Conservation (phyloP, 2,888 invertebrate genomes). For the Danaus chrysippus region DNA sequence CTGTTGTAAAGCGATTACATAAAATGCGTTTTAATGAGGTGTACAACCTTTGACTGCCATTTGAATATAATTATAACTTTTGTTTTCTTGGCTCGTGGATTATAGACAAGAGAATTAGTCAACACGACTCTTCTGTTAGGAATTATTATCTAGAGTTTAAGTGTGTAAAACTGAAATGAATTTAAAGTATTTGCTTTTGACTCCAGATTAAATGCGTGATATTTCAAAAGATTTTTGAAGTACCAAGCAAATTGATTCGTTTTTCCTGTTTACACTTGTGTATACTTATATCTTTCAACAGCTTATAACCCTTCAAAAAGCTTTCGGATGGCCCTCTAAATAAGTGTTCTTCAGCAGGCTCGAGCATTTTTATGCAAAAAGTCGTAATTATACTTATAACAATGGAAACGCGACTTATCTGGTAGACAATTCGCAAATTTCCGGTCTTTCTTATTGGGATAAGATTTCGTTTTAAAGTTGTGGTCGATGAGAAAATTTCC, state of each 20-base stretch:
- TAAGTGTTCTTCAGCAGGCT: constrained; percentile 40
- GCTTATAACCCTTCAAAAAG: constrained; percentile 29
- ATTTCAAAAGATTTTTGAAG: too few relatives aligned
- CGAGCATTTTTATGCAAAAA: constrained; percentile 55
- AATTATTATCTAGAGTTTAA: too few relatives aligned
- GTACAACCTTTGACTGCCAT: constrained; percentile 45
- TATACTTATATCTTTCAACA: constrained; percentile 6
- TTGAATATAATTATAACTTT: constrained; percentile 4
- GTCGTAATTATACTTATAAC: constrained; percentile 67
- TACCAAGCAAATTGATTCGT: background rate
- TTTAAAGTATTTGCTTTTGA: too few relatives aligned
- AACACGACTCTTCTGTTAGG: too few relatives aligned
- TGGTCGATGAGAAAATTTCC: too few relatives aligned
- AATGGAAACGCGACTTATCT: constrained; percentile 48
- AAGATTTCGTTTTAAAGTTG: background rate
- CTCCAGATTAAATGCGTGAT: too few relatives aligned
- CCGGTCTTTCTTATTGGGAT: background rate
- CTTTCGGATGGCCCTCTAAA: constrained; percentile 35
- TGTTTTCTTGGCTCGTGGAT: constrained; percentile 10
- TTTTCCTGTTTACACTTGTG: background rate
- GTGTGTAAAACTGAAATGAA: too few relatives aligned
- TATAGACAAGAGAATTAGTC: constrained; percentile 9
- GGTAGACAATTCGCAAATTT: constrained; percentile 39
- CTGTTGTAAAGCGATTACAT: constrained; percentile 43
- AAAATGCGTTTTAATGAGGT: constrained; percentile 35